Percentiles rank a stretch among this genome's conserved stretches.
phyloP scores from a whole-genome alignment of 2,888 invertebrate species.

The Leucophenga montana region DNA sequence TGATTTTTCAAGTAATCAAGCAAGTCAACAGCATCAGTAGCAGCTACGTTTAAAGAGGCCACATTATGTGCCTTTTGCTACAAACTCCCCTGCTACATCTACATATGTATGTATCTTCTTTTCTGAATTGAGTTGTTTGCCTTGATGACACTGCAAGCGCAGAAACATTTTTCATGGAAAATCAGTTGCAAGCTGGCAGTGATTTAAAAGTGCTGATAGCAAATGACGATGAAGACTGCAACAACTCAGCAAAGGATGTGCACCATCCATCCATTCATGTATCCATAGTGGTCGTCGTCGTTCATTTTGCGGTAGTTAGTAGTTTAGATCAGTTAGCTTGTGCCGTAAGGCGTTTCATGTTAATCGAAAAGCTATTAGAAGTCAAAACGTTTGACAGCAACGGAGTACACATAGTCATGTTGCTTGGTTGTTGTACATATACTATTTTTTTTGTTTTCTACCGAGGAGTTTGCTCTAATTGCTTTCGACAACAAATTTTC shows the following conservation, averaged over 20 bases:
- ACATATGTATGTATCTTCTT: no score
- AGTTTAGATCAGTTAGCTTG: neutral
- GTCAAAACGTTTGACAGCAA: neutral
- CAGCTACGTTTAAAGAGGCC: neutral
- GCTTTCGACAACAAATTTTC: constrained; percentile 1
- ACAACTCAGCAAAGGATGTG: no score
- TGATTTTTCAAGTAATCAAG: constrained; percentile 16
- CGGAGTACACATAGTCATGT: neutral
- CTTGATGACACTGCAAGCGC: no score
- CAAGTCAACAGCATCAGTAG: constrained; percentile 1
- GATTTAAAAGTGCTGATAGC: neutral
- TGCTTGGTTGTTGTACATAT: no score
- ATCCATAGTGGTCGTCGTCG: neutral
- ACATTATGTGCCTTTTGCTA: no score
- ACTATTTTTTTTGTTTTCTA: neutral
- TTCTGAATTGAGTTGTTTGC: no score
- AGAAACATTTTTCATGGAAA: no score
- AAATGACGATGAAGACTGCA: neutral
- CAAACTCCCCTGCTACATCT: no score
- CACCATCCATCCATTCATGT: neutral
- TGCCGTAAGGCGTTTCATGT: constrained; percentile 13
- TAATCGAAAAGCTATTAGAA: constrained; percentile 14
- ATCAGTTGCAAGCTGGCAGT: neutral
- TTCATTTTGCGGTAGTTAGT: neutral
- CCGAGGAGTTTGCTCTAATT: neutral